Percentiles rank a stretch among this genome's conserved stretches.
phyloP scores from a whole-genome alignment of 1,140 invertebrate species.

The Triops cancriformis region DNA sequence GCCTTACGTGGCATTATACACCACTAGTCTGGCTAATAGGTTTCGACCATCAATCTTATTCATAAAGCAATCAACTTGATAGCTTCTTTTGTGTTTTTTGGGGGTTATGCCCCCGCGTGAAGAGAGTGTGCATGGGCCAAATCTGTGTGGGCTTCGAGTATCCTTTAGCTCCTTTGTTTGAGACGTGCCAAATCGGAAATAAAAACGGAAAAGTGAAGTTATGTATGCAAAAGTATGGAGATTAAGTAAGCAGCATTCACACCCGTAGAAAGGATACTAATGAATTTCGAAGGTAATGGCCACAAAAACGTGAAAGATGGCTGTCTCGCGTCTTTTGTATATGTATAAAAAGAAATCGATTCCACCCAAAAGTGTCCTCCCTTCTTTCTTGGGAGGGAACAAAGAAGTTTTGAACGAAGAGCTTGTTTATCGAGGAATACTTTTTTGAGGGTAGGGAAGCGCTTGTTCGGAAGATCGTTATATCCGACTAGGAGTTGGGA shows the following conservation, averaged over 20 bases:
- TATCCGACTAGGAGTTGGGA: no score
- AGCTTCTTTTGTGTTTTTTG: neutral
- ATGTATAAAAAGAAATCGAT: neutral
- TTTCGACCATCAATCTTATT: conserved; percentile 1
- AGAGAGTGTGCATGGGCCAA: neutral
- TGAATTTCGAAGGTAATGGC: neutral
- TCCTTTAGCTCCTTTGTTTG: neutral
- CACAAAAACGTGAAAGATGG: neutral
- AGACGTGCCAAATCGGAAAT: neutral
- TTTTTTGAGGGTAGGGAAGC: neutral
- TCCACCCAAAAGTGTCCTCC: neutral
- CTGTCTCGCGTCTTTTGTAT: neutral
- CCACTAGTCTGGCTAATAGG: neutral
- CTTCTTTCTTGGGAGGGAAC: neutral
- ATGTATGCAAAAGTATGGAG: neutral
- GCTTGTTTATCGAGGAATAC: neutral
- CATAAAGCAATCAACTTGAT: neutral
- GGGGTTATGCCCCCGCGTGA: neutral
- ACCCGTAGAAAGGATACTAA: neutral
- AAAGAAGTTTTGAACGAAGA: neutral
- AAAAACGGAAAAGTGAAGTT: neutral
- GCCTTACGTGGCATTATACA: neutral
- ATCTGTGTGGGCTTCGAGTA: neutral
- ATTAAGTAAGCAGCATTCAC: neutral
- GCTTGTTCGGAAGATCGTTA: no score